Base-by-base conservation (phyloP, 2,113 vertebrate genomes). In the Oncorhynchus gorbuscha region DNA sequence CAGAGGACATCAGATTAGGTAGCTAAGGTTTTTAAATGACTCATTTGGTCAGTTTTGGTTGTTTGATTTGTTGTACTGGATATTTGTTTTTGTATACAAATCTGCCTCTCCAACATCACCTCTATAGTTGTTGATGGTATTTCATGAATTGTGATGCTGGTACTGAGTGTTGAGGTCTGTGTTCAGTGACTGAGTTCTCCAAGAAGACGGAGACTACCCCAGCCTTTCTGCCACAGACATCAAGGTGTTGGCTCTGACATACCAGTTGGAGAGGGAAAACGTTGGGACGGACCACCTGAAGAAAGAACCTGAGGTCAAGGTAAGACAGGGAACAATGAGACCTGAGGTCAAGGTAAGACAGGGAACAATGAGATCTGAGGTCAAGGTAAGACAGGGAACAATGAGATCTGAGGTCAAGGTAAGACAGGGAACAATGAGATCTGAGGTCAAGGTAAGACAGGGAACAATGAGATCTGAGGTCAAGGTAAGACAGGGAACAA, bases 191-290 rank as follows among this genome's bases (percentile, higher is more conserved):
- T 0, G 97, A 99, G 2, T 98, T 99, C 88, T 93, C 97, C 35
- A 97, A 98, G 91, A 97, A 96, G 92, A 98, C 97, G 0, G 97
- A 7, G 97, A 99, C 87, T 99, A 96, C 78, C 94, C 95, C 22
- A 98, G 97, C 83, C 95, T 99, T 4, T 99, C 97, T 0, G 95
- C 96, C 26, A 96, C 95, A 0, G 97, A 99, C 83, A 94, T 99
- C 82, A 97, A 97, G 55, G 95, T 99, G 3, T 83, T 98, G 71
- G 97, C 97, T 24, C 92, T 99, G 78, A 95, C 97, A 0, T 97
- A 95, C 86, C 95, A 99, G 85, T 89, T 99, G 79, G 94, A 98
- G 82, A 73, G 24, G 90, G 96, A 98, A 49, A 89, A 92, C 51
- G 92, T 93, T 0, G 97, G 97, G 0, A 78, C 90, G 0, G 87